phyloP scores from a whole-genome alignment of 2,888 invertebrate genomes.

The Euclidia mi region DNA sequence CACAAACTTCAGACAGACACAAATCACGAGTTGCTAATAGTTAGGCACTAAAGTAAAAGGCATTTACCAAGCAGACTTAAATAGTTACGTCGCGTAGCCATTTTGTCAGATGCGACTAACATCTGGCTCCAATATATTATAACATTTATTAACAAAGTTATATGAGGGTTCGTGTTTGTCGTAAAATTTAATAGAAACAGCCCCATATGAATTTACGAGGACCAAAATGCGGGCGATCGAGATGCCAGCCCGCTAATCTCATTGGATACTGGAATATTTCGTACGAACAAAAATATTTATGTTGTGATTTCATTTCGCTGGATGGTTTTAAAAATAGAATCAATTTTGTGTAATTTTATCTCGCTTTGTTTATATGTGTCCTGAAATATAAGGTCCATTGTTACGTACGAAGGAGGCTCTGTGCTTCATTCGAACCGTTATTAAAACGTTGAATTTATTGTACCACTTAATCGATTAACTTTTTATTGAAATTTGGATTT shows the following conservation, averaged over 20 bases:
- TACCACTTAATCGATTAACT: neutral
- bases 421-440: neutral
- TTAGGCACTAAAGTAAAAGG: constrained; percentile 34
- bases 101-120: constrained; percentile 65
- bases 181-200: constrained; percentile 87
- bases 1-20: constrained; percentile 34
- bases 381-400: constrained; percentile 11
- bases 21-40: constrained; percentile 48
- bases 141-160: constrained; percentile 88
- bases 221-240: constrained; percentile 65
- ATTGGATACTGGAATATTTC: constrained; percentile 62
- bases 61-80: constrained; percentile 45
- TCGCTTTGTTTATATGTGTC: constrained; percentile 16
- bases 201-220: constrained; percentile 79
- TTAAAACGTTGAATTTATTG: neutral
- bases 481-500: neutral
- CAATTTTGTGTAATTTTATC: constrained; percentile 25
- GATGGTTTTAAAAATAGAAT: constrained; percentile 33
- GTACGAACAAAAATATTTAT: constrained; percentile 58
- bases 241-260: constrained; percentile 65
- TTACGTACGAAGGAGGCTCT: neutral
- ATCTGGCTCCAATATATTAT: constrained; percentile 79
- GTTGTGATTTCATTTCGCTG: constrained; percentile 56
- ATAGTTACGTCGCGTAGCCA: constrained; percentile 42
- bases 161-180: constrained; percentile 82